Conservation (phyloP, 2,113 vertebrate genomes). For the Arenaria interpres region DNA sequence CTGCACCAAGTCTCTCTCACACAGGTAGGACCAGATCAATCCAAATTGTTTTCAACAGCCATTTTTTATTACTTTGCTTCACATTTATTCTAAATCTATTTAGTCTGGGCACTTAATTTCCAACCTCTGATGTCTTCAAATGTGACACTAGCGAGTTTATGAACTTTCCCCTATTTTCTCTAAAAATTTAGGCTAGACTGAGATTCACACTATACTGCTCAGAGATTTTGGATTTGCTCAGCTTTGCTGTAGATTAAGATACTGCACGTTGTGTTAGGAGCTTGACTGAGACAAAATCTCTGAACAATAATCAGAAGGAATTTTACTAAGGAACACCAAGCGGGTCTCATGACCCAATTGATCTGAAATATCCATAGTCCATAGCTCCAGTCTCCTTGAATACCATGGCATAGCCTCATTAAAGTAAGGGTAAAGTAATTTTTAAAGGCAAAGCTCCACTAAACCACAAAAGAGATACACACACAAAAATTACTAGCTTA, state of each 20-base stretch:
- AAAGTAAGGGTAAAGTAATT: not conserved
- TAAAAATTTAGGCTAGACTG: not conserved
- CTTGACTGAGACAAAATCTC: not conserved
- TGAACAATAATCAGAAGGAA: not conserved
- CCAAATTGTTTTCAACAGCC: not conserved
- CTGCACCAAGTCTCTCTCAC: not conserved
- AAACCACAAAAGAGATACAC: not conserved
- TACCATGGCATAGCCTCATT: not conserved
- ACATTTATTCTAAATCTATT: not conserved
- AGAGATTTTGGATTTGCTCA: not conserved
- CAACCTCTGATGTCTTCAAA: not conserved
- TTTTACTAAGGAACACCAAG: not conserved
- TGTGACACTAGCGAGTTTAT: not conserved
- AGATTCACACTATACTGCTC: not conserved
- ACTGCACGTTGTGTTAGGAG: not conserved
- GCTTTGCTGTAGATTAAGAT: not conserved
- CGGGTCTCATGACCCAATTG: not conserved
- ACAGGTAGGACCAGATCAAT: not conserved
- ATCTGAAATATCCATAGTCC: not conserved
- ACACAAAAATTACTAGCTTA: not conserved
- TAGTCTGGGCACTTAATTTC: not conserved
- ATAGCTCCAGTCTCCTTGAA: not conserved
- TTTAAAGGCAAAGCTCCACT: not conserved
- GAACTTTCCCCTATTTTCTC: not conserved
- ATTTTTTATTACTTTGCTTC: not conserved